A percentile compares a stretch with the other conserved stretches of the same genome.
Evolutionary conservation across 2,888 invertebrate species (phyloP).

Genomic region (Cremastinae sp.): DNA sequence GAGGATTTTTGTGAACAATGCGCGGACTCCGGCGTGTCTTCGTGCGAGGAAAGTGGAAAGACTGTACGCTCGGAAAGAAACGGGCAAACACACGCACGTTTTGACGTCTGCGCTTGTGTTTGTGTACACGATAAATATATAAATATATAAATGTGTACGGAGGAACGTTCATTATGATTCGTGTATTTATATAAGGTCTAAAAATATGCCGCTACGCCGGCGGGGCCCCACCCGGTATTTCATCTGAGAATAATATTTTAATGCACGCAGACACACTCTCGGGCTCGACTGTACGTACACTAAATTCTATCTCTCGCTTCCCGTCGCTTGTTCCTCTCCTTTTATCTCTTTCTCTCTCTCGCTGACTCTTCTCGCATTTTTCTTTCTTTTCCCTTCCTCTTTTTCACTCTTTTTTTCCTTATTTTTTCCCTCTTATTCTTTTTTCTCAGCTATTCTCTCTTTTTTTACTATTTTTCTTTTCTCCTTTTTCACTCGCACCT

Average conservation of each 20-base stretch:
- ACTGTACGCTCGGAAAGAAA: constrained; percentile 61
- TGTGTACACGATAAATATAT: no score
- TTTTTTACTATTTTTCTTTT: constrained; percentile 27
- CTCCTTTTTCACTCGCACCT: constrained; percentile 47
- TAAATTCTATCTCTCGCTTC: constrained; percentile 66
- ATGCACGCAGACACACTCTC: constrained; percentile 73
- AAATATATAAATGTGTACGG: constrained; percentile 39
- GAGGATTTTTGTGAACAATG: neutral
- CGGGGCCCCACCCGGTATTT: constrained; percentile 80
- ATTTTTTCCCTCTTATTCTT: constrained; percentile 28
- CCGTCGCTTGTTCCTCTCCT: constrained; percentile 52
- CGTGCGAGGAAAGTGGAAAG: constrained; percentile 61
- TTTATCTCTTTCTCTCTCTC: constrained; percentile 36
- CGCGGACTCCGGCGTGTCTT: constrained; percentile 20
- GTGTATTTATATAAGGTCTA: constrained; percentile 81
- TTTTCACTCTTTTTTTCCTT: constrained; percentile 36
- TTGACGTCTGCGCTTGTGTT: no score
- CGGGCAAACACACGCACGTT: constrained; percentile 64
- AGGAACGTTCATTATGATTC: constrained; percentile 80
- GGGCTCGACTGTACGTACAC: constrained; percentile 70
- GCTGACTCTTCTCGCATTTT: constrained; percentile 30
- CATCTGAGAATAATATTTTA: constrained; percentile 81
- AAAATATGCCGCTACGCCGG: constrained; percentile 78
- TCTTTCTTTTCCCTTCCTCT: constrained; percentile 28
- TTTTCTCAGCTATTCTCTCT: constrained; percentile 32